These are phyloP conservation scores for Chlorospingus semifuscus DNA, from an alignment of 2,797 vertebrate genomes.

Conservation along the genomic window DNA sequence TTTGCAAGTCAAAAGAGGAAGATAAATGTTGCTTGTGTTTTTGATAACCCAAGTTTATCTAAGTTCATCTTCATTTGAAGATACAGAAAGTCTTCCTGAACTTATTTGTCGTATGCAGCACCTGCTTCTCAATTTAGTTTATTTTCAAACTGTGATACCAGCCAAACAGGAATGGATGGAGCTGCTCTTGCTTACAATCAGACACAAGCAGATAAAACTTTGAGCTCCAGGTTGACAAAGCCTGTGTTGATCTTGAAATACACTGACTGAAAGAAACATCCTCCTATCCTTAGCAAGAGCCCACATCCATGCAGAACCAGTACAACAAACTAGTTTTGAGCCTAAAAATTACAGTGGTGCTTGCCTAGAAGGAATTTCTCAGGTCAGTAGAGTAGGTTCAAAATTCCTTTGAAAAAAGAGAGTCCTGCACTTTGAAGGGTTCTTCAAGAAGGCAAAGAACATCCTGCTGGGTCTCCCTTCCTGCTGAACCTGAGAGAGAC, in stretches of 20 bases:
- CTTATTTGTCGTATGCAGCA: not conserved
- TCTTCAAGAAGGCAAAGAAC: not conserved
- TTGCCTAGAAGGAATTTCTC: not conserved
- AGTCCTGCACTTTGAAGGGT: not conserved
- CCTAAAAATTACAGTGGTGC: not conserved
- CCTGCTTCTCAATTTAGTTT: not conserved
- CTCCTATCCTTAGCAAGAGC: not conserved
- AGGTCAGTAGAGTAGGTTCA: not conserved
- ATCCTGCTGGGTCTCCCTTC: not conserved
- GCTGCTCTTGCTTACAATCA: not conserved
- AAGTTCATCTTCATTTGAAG: constrained; percentile 27
- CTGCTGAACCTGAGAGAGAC: not conserved
- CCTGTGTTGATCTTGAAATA: not conserved
- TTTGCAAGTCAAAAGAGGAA: constrained; percentile 40
- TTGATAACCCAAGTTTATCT: constrained; percentile 8
- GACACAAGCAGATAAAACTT: not conserved
- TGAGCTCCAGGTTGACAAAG: not conserved
- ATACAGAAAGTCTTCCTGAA: not conserved
- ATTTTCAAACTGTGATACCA: not conserved
- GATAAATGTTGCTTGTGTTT: not conserved
- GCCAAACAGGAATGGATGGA: not conserved
- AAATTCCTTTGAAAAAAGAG: not conserved
- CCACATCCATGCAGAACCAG: not conserved
- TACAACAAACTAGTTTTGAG: not conserved
- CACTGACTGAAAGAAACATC: not conserved